These are phyloP conservation scores for Zaprionus kolodkinae DNA, from an alignment of 1,140 invertebrate genomes.

Conservation along the genomic window DNA sequence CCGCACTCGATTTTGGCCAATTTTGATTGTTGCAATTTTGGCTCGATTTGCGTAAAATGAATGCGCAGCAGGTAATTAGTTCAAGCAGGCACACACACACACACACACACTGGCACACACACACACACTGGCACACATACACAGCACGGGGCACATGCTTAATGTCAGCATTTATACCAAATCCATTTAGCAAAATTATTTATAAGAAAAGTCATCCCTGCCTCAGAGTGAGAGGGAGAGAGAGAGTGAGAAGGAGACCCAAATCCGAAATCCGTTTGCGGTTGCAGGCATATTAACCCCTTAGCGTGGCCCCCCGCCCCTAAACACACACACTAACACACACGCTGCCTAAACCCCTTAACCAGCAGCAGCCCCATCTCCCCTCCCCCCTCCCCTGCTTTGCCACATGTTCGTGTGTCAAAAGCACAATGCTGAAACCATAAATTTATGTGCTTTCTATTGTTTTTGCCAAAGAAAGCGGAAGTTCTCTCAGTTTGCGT, in stretches of 20 bases:
- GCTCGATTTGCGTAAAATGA: constrained; percentile 61
- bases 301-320: constrained; percentile 50
- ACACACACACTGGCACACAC: constrained; percentile 18
- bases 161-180: constrained; percentile 68
- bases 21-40: constrained; percentile 74
- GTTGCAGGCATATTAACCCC: constrained; percentile 81
- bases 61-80: constrained; percentile 80
- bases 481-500: constrained; percentile 52
- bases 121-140: background rate
- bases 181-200: constrained; percentile 81
- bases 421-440: constrained; percentile 82
- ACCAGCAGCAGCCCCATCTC: background rate
- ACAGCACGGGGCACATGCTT: constrained; percentile 28
- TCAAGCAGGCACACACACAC: constrained; percentile 59
- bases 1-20: constrained; percentile 45
- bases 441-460: constrained; percentile 82
- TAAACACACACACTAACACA: constrained; percentile 14
- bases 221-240: background rate
- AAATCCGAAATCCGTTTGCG: constrained; percentile 77
- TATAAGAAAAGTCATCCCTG: constrained; percentile 72
- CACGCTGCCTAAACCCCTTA: background rate
- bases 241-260: constrained; percentile 10
- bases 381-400: background rate
- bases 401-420: constrained; percentile 67
- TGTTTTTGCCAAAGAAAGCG: constrained; percentile 82